Evolutionary conservation across 2,888 invertebrate genomes (phyloP), one percentile per base, ranked within the genome.

Genomic region (Calephelis perditalis): DNA sequence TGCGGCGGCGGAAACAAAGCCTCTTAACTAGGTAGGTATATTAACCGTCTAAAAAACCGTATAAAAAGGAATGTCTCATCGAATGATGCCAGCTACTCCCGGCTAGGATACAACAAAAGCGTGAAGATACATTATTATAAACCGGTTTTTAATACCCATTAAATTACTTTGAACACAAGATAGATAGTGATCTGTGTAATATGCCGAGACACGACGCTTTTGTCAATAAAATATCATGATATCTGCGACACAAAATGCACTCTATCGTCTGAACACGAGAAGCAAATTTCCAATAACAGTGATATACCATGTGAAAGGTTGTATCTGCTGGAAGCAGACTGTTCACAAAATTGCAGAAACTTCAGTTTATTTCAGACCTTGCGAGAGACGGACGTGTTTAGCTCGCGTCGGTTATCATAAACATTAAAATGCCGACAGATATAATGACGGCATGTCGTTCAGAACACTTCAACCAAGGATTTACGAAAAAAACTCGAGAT

Each of bases 401-500:
- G 7, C 8, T 8, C 10, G 35, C 35, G 52, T 35, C 52, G 10
- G 35, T 11, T 52, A 68, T 71, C 64, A 69, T 73, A 78, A 79
- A 81, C 75, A 79, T 68, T 73, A 72, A 75, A 77, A 86, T 86
- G 86, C 85, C 86, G 67, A 80, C 82, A 40, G 84, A 86, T 71
- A 74, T 86, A 58, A 81, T 84, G 77, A 66, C 85, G 59, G 71
- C 75, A 62, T 82, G 78, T 68, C 77, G 73, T 52, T 67, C 75
- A 46, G 82, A 81, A 73, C 76, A 83, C 76, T 79, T 91, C 82
- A 69, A 87, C 67, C 76, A 84, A 78, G 71, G 72, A 64, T 75
- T 77, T 60, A 73, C 67, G 60, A 83, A 77, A 65, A 83, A 78
- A 72, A 71, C 76, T 9, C 73, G 73, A 75, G 92, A 92, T 73